These are phyloP conservation scores for Zapus hudsonius DNA, from an alignment of 2,113 vertebrate species.

Conservation along the genomic window DNA sequence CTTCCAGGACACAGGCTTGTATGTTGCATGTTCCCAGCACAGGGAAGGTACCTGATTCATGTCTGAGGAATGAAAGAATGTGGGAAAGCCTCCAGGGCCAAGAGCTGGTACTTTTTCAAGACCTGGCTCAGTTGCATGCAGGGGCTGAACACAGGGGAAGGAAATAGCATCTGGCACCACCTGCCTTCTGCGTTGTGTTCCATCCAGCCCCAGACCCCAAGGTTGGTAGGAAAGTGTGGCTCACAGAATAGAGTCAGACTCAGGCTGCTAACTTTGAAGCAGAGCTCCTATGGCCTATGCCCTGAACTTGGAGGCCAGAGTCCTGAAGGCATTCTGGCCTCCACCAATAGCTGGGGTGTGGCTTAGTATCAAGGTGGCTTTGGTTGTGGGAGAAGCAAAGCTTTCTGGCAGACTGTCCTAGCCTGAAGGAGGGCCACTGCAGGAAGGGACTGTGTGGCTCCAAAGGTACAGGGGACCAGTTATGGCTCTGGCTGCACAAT, in stretches of 20 bases:
- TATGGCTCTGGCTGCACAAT: background rate
- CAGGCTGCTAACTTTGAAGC: background rate
- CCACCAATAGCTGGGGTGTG: background rate
- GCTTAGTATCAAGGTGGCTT: background rate
- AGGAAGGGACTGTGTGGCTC: background rate
- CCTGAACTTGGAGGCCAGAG: background rate
- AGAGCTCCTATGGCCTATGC: background rate
- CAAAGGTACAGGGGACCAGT: background rate
- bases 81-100: slow-evolving; percentile 61
- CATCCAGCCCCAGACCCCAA: background rate
- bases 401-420: background rate
- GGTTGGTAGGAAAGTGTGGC: background rate
- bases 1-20: slow-evolving; percentile 41
- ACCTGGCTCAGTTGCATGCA: slow-evolving; percentile 8
- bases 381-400: background rate
- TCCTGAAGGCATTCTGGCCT: slow-evolving; percentile 9
- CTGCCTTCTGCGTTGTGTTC: slow-evolving; percentile 34
- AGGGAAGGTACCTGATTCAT: slow-evolving; percentile 60
- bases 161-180: slow-evolving; percentile 54
- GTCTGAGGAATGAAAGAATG: slow-evolving; percentile 70
- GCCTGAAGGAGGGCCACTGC: background rate
- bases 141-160: slow-evolving; percentile 44
- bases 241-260: background rate
- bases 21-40: slow-evolving; percentile 39
- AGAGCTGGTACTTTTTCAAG: slow-evolving; percentile 70